Conservation (phyloP, 2,797 vertebrate genomes). For the Lutjanus campechanus region DNA sequence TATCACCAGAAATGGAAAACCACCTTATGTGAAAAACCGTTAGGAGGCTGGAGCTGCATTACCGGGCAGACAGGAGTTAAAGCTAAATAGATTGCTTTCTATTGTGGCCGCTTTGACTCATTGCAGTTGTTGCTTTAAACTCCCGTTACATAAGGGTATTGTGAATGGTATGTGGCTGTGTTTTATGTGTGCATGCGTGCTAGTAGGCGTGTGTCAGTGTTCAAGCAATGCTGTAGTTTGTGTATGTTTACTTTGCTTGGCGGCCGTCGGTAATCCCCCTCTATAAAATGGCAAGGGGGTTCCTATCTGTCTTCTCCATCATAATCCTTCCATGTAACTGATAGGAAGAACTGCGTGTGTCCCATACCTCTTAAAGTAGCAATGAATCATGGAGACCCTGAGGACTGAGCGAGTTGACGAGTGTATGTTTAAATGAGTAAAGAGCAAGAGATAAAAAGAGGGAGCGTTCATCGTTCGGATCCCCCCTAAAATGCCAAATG, state of each 20-base stretch:
- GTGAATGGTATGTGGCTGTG: slow-evolving; percentile 28
- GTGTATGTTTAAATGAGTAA: slow-evolving; percentile 44
- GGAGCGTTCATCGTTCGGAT: slow-evolving; percentile 18
- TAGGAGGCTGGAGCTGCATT: slow-evolving; percentile 30
- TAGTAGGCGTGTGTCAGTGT: slow-evolving; percentile 24
- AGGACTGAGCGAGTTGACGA: slow-evolving; percentile 29
- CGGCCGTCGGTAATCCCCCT: slow-evolving; percentile 47
- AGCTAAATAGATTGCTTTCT: slow-evolving; percentile 37
- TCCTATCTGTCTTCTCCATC: slow-evolving; percentile 64
- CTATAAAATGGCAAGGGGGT: slow-evolving; percentile 58
- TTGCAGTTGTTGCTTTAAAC: slow-evolving; percentile 47
- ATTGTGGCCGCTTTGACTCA: slow-evolving; percentile 40
- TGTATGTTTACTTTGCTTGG: slow-evolving; percentile 67
- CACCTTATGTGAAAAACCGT: slow-evolving; percentile 36
- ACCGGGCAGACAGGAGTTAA: slow-evolving; percentile 32
- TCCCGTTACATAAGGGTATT: slow-evolving; percentile 46
- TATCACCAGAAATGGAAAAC: slow-evolving; percentile 54
- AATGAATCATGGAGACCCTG: slow-evolving; percentile 57
- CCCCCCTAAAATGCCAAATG: slow-evolving; percentile 43
- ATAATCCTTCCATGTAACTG: slow-evolving; percentile 76
- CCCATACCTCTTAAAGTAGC: slow-evolving; percentile 70
- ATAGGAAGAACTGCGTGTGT: slow-evolving; percentile 65
- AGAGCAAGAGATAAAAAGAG: slow-evolving; percentile 11
- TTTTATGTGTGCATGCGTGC: slow-evolving; percentile 27
- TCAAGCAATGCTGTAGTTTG: slow-evolving; percentile 63